Evolutionary conservation across 1,140 invertebrate genomes (phyloP), one percentile per base, ranked within the genome.

Genomic region (Magallana ariakensis): DNA sequence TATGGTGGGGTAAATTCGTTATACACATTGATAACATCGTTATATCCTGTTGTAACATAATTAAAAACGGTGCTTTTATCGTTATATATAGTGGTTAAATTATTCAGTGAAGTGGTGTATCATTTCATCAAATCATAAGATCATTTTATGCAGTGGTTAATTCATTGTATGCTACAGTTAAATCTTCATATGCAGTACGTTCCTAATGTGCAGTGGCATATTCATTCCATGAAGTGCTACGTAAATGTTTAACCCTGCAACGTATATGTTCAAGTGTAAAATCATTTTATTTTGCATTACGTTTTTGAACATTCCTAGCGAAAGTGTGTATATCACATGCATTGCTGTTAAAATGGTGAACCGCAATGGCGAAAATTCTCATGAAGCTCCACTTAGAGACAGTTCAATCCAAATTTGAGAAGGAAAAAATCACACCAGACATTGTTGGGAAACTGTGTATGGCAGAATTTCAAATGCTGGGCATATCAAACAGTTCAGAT

Each of bases 371-470:
- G n/a, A 60, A 60, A 60, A 16, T 60, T 60, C 58, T 60, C 58
- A 9, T 5, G n/a, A 60, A 60, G n/a, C 58, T 60, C n/a, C 58
- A 60, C n/a, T 15, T 60, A 60, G 58, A 60, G 58, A 60, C 58
- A 15, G 58, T 60, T 11, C 15, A 60, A 13, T 13, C 58, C 15
- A 60, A 75, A 54, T 82, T 82, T 82, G 54, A 82, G 5, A 16
- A 53, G 19, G 83, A 84, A 26, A 85, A 84, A 11, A 84, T 84
- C 13, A 26, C 83, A 26, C 83, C 83, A 11, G 83, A 62, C 46
- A 58, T 84, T 10, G 83, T 84, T 26, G 54, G 83, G 13, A 19
- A 84, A 58, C 22, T 84, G 8, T 26, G 55, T 9, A 62, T 53
- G 26, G 56, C 22, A 13, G 83, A 84, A 58, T n/a, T 84, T 15